Percentiles rank a stretch among this genome's conserved stretches.
phyloP scores from a whole-genome alignment of 2,113 vertebrate genomes.

The Castor canadensis region DNA sequence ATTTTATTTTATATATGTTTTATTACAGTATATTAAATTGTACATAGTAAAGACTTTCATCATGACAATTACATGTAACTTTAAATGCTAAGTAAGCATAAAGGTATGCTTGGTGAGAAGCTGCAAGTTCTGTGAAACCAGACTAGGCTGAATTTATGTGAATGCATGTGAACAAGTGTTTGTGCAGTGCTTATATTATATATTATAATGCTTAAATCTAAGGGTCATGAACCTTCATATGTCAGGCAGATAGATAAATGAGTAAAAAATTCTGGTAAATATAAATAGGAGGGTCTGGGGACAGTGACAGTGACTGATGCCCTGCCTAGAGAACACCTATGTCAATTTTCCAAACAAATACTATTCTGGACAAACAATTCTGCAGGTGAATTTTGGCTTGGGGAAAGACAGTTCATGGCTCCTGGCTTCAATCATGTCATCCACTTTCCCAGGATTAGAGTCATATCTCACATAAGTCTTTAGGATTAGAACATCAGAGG shows the following conservation, averaged over 20 bases:
- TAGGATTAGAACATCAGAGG: neutral
- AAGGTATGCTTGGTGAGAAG: neutral
- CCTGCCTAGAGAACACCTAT: neutral
- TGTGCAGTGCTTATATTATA: neutral
- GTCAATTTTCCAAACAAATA: constrained; percentile 11
- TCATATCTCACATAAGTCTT: neutral
- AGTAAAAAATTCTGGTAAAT: neutral
- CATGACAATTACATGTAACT: neutral
- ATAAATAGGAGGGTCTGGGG: neutral
- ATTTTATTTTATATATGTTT: too few relatives aligned
- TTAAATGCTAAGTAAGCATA: constrained; percentile 46
- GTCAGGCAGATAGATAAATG: constrained; percentile 12
- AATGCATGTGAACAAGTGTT: neutral
- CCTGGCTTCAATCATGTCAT: constrained; percentile 34
- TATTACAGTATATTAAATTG: too few relatives aligned
- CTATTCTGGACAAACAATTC: constrained; percentile 3
- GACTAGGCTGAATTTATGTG: neutral
- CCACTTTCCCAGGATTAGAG: neutral
- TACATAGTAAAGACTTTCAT: too few relatives aligned
- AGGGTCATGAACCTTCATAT: neutral
- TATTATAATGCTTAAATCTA: constrained; percentile 33
- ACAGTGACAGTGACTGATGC: neutral
- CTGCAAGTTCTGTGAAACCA: constrained; percentile 39
- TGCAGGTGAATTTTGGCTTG: constrained; percentile 2
- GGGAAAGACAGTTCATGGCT: neutral